Conservation (phyloP, 1,140 invertebrate genomes). For the Drosophila pallidifrons region DNA sequence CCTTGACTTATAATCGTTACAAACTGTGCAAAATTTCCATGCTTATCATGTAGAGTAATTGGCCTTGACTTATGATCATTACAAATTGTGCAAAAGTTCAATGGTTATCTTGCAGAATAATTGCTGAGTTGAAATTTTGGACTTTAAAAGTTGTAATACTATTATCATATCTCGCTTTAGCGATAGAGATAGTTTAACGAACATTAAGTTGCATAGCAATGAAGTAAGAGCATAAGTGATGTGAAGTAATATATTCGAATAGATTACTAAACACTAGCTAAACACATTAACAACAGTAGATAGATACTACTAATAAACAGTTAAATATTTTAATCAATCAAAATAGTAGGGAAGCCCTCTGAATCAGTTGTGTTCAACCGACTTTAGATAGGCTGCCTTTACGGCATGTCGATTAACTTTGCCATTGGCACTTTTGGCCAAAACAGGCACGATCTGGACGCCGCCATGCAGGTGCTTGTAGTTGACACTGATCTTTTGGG, state of each 20-base stretch:
- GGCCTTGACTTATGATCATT: not conserved
- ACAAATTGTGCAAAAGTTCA: not conserved
- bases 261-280: not conserved
- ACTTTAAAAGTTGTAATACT: not conserved
- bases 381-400: conserved; percentile 49
- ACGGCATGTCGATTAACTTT: conserved; percentile 64
- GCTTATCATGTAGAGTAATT: not conserved
- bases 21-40: not conserved
- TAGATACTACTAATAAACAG: not conserved
- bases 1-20: not conserved
- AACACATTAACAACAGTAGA: not conserved
- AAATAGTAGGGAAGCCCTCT: not conserved
- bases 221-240: conserved; percentile 7
- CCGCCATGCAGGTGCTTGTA: conserved; percentile 46
- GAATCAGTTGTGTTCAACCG: conserved; percentile 9
- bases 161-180: not conserved
- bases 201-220: too few relatives aligned
- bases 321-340: not conserved
- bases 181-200: not conserved
- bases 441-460: conserved; percentile 30
- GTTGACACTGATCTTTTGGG: conserved; percentile 24
- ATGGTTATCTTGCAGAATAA: too few relatives aligned
- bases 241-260: not conserved
- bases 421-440: conserved; percentile 45
- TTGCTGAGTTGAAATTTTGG: too few relatives aligned